Percentiles rank a stretch among this genome's conserved stretches.
Evolutionary conservation across 2,797 vertebrate genomes (phyloP).

Genomic region (Myotis findleyi): DNA sequence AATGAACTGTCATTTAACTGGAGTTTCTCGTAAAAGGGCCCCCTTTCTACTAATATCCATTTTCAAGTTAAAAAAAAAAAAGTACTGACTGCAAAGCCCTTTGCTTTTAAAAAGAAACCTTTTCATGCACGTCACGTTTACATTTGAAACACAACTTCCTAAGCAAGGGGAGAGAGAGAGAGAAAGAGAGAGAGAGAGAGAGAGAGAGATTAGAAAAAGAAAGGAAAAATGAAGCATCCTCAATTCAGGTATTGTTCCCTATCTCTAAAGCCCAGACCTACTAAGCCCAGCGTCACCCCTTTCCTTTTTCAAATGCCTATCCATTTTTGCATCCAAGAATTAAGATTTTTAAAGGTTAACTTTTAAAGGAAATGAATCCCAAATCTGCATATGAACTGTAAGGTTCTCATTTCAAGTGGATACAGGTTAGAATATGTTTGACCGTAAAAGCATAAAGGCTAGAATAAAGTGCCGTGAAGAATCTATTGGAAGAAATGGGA

Average conservation of each 20-base stretch:
- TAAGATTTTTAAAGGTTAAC: conserved; percentile 35
- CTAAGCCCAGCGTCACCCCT: background rate
- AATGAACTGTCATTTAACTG: conserved; percentile 77
- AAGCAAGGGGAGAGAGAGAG: background rate
- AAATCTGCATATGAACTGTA: conserved; percentile 47
- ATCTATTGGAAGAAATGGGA: conserved; percentile 66
- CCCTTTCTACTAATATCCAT: conserved; percentile 72
- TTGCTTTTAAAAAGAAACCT: conserved; percentile 77
- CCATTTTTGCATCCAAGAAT: background rate
- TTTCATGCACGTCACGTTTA: conserved; percentile 72
- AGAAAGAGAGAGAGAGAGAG: background rate
- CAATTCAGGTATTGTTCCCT: background rate
- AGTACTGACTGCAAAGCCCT: conserved; percentile 56
- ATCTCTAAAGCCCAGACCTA: background rate
- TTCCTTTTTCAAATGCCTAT: background rate
- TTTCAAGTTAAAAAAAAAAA: conserved; percentile 74
- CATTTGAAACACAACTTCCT: conserved; percentile 65
- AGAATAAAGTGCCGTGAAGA: conserved; percentile 46
- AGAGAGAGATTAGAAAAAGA: background rate
- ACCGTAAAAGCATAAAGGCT: conserved; percentile 62
- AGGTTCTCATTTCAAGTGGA: conserved; percentile 37
- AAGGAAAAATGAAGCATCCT: background rate
- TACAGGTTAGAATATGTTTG: conserved; percentile 64
- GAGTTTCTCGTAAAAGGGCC: conserved; percentile 71
- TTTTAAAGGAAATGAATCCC: conserved; percentile 54